Evolutionary conservation across 2,888 invertebrate species (phyloP), one percentile per base, ranked within the genome.

Genomic region (Eutolmus rufibarbis): DNA sequence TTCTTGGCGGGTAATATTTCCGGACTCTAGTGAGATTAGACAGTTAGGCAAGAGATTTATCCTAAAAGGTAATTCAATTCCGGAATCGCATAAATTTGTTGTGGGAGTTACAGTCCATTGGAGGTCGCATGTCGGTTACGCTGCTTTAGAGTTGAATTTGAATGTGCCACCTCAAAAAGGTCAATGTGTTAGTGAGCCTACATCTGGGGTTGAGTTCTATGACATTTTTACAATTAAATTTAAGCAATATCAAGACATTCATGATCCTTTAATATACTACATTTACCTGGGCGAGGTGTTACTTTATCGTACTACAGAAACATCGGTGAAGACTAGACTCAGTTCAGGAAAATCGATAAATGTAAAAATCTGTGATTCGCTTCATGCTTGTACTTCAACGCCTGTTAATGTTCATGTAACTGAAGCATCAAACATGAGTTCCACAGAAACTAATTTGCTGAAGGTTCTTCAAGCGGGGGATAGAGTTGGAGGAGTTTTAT

Each of bases 211-310:
- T 9, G 89, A 89, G 28, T 87, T 28, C 51, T 3, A 74, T 34
- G 87, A 87, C 1, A 23, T 81, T 9, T 89, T 89, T 78, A 74
- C 14, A 23, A 85, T 89, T 31, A 34, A 51, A 3, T 89, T 88
- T 46, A 16, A 9, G 0, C 23, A 76, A 16, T 89, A 82, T 76
- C n/a, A 8, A 4, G 82, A 88, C 40, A 23, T 19, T 51, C 14
- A 77, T 66, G 43, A 43, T n/a, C 87, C 87, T 0, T 34, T 88
- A 4, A 77, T 37, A 2, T 88, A 88, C 57, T 57, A 12, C 12
- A 74, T 87, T 43, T 88, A 76, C 56, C 51, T 57, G 40, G 74
- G n/a, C 2, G 40, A 84, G 14, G 56, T 46, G 46, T 28, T 88
- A 16, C 56, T 88, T 14, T 5, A 51, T 8, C 76, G 81, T 16